Base-by-base conservation (phyloP, 2,888 invertebrate species). In the Nymphalis urticae region DNA sequence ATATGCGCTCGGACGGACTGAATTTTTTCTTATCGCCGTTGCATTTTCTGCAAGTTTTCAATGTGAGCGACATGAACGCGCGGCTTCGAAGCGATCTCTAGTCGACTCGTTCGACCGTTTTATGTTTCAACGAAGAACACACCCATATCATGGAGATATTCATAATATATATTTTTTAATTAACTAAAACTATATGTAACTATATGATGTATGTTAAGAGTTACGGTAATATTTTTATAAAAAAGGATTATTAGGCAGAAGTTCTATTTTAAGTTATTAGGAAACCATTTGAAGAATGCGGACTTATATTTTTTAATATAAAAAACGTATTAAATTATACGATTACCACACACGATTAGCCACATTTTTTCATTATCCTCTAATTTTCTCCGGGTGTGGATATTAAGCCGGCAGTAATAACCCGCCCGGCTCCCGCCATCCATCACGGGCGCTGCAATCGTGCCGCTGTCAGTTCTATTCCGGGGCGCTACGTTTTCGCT, bases 21-120 rank as follows among this genome's bases (percentile, higher is more conserved):
- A 90, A 85, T 92, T 92, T 92, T 92, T 92, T 92, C 90, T 92
- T 92, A 92, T 92, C 92, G 85, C 81, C 85, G 81, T 86, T 88
- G 88, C 90, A 92, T 92, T 91, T 92, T 92, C 90, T 91, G 90
- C 92, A 84, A 86, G 88, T 87, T 90, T 90, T 86, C 88, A 88
- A 88, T 86, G 86, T 85, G 83, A 85, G 79, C 83, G 79, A 81
- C 83, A 81, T 80, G 82, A 81, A 79, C 79, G 80, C 74, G 75
- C 76, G 74, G 74, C 76, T 79, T 79, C 80, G 77, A 75, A 66
- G 75, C 73, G 73, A 77, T 81, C 80, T 83, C 80, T 79, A 78
- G 76, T 77, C 76, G 70, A 70, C 75, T 75, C 73, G 78, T 72
- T 72, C 73, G 75, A 72, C 74, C 77, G 77, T 77, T 79, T 79